Base-by-base conservation (phyloP, 2,888 invertebrate species). In the Vannuccia rotundouncinata region DNA sequence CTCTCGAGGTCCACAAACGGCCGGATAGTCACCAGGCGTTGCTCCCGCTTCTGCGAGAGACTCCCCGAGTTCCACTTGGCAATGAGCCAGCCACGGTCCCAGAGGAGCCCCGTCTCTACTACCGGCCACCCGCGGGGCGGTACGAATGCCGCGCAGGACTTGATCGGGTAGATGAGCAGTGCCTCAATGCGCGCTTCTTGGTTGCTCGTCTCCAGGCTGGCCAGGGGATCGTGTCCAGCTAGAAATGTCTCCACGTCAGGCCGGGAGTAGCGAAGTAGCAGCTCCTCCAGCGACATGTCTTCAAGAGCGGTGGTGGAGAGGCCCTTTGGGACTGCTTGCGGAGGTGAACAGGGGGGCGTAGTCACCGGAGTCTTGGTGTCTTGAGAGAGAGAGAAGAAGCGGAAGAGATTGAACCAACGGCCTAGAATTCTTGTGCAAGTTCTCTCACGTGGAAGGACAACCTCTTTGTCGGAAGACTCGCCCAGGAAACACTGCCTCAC, bases 11-110 rank as follows among this genome's bases (percentile, higher is more conserved):
- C 90, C 81, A 96, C 90, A 66, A 85, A 85, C 0, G 96, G 95
- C 83, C 88, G 90, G 78, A 97, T 91, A 82, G 93, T 89, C 86
- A 95, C 94, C 87, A 98, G 90, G 82, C 90, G 90, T 0, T 92
- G 90, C 84, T 92, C 91, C 81, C 92, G 91, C 88, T 97, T 96
- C 88, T 96, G 95, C 0, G 94, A 95, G 79, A 97, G 88, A 81
- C 93, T 92, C 82, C 93, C 91, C 22, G 95, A 95, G 84, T 91
- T 90, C 5, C 91, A 91, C 84, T 92, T 93, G 2, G 94, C 91
- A 82, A 98, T 92, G 94, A 96, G 94, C 95, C 95, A 98, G 85
- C 93, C 91, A 83, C 97, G 91, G 88, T 98, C 98, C 87, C 92
- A 94, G 84, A 92, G 90, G 31, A 98, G 90, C 0, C 97, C 97